Conservation (phyloP, 2,797 vertebrate genomes). For the Hirundo rustica region DNA sequence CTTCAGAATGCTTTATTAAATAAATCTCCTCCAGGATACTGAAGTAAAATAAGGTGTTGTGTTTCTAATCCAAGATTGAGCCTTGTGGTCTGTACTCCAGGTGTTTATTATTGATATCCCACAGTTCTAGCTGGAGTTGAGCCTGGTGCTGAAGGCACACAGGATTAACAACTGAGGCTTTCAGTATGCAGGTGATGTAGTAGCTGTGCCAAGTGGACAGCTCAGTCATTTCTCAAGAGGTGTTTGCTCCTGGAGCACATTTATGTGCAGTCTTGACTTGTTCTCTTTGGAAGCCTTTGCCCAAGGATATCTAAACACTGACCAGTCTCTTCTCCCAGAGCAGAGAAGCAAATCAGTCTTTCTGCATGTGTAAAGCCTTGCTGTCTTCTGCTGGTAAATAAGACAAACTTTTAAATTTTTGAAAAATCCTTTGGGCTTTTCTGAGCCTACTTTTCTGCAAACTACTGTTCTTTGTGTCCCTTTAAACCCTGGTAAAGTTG, state of each 20-base stretch:
- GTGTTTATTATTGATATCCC: not conserved
- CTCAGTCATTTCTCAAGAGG: not conserved
- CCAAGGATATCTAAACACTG: not conserved
- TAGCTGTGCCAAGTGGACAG: not conserved
- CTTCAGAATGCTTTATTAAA: not conserved
- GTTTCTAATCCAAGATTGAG: not conserved
- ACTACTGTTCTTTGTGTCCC: not conserved
- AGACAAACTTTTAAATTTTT: not conserved
- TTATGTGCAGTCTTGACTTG: not conserved
- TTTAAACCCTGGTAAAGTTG: not conserved
- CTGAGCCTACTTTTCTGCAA: not conserved
- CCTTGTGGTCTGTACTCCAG: rapidly evolving
- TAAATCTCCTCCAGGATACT: not conserved
- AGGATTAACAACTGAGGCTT: not conserved
- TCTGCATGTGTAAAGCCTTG: not conserved
- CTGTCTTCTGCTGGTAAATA: conserved; percentile 44
- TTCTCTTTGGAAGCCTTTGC: not conserved
- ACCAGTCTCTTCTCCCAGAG: not conserved
- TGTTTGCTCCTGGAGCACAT: not conserved
- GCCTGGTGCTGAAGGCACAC: not conserved
- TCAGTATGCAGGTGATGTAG: not conserved
- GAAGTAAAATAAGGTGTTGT: not conserved
- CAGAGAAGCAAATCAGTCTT: not conserved
- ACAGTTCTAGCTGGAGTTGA: not conserved
- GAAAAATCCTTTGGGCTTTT: not conserved